These are phyloP conservation scores for Oscheius sp. DNA, from an alignment of 2,888 invertebrate genomes.

Conservation along the genomic window DNA sequence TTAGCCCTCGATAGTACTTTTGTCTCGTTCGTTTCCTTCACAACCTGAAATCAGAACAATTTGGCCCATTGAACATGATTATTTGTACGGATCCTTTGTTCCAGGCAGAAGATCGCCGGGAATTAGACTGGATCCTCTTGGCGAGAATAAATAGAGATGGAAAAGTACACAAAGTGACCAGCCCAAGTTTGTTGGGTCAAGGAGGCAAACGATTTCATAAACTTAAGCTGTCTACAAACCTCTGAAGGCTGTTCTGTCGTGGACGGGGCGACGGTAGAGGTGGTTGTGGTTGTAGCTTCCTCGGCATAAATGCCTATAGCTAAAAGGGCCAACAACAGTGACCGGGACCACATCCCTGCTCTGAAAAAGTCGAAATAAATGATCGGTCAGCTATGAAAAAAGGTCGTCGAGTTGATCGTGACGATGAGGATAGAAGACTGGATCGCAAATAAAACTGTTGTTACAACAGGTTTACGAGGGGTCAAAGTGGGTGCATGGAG, in stretches of 20 bases:
- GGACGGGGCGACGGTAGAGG: constrained; percentile 8
- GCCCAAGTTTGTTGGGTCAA: constrained; percentile 5
- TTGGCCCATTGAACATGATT: constrained; percentile 6
- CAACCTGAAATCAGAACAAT: constrained; percentile 24
- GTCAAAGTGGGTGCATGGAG: constrained; percentile 18
- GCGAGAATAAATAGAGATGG: constrained; percentile 27
- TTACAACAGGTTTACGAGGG: constrained; percentile 33
- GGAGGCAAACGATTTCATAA: background rate
- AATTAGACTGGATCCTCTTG: constrained; percentile 23
- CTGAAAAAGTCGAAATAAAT: background rate
- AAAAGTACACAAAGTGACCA: constrained; percentile 28
- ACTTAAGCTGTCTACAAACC: background rate
- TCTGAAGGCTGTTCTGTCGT: background rate
- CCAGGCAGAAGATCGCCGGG: constrained; percentile 3
- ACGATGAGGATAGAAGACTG: constrained; percentile 4
- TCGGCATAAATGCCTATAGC: constrained; percentile 26
- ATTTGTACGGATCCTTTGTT: constrained; percentile 33
- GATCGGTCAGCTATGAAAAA: no score
- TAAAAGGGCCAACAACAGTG: constrained; percentile 28
- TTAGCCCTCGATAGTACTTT: constrained; percentile 52
- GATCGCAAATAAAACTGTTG: constrained; percentile 28
- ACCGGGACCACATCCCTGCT: constrained; percentile 29
- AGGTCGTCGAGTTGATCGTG: constrained; percentile 1
- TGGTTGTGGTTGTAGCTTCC: constrained; percentile 8
- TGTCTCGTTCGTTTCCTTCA: constrained; percentile 49